These are phyloP conservation scores for Drosophila sechellia DNA, from an alignment of 1,140 invertebrate species.

Conservation along the genomic window DNA sequence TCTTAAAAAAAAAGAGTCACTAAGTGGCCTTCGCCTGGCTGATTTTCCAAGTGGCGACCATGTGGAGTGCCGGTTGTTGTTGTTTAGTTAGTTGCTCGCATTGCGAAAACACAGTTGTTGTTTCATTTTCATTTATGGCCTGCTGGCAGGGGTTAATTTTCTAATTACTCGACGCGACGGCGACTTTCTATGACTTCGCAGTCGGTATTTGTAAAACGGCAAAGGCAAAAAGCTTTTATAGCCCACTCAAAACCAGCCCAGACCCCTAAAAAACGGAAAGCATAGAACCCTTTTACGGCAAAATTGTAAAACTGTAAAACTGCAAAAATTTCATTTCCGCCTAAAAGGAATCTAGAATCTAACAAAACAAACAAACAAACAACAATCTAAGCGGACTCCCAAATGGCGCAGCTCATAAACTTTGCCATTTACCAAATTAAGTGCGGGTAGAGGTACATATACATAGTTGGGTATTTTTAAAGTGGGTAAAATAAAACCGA, in stretches of 20 bases:
- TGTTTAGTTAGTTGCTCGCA: slow-evolving; percentile 35
- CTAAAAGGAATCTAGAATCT: slow-evolving; percentile 38
- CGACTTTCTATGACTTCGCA: slow-evolving; percentile 74
- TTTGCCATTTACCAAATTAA: slow-evolving; percentile 59
- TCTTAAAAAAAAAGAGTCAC: slow-evolving; percentile 25
- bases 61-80: slow-evolving; percentile 47
- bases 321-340: slow-evolving; percentile 62
- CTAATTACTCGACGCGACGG: slow-evolving; percentile 77
- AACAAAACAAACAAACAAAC: slow-evolving; percentile 52
- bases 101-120: slow-evolving; percentile 42
- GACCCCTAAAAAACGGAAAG: neutral
- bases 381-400: slow-evolving; percentile 44
- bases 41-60: slow-evolving; percentile 56
- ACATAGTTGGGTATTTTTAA: neutral
- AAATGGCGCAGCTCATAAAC: slow-evolving; percentile 65
- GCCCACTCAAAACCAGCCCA: slow-evolving; percentile 27
- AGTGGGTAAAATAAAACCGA: slow-evolving; percentile 17
- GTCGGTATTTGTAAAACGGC: slow-evolving; percentile 51
- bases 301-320: slow-evolving; percentile 63
- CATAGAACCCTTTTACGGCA: slow-evolving; percentile 25
- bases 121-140: slow-evolving; percentile 69
- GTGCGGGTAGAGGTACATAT: neutral
- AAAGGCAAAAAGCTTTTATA: slow-evolving; percentile 66
- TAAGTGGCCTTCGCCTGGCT: slow-evolving; percentile 65
- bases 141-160: slow-evolving; percentile 73